phyloP scores from a whole-genome alignment of 2,797 vertebrate genomes.

The Pipistrellus pipistrellus region DNA sequence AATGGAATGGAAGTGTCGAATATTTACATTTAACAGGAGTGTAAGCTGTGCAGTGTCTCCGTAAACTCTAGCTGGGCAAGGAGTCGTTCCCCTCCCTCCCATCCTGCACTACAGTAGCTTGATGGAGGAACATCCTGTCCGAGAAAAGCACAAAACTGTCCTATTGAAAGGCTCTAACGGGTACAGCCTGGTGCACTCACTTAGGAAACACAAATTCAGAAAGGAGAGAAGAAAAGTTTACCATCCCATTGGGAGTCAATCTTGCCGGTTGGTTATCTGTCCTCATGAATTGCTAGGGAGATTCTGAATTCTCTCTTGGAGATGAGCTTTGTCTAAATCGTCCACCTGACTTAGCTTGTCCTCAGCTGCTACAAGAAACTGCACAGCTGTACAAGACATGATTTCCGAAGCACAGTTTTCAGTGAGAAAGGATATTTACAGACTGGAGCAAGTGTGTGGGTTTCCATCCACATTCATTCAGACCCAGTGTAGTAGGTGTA shows the following conservation, averaged over 20 bases:
- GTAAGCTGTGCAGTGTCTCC: constrained; percentile 90
- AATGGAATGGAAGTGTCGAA: constrained; percentile 90
- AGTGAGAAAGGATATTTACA: constrained; percentile 80
- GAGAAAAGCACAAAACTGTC: constrained; percentile 81
- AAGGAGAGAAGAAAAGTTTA: constrained; percentile 79
- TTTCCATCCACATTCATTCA: constrained; percentile 69
- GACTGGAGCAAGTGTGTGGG: constrained; percentile 71
- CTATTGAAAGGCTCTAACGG: constrained; percentile 77
- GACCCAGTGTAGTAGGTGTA: constrained; percentile 60
- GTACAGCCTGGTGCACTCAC: constrained; percentile 83
- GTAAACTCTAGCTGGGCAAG: constrained; percentile 90
- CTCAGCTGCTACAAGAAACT: constrained; percentile 82
- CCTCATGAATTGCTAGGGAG: constrained; percentile 70
- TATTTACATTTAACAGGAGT: constrained; percentile 92
- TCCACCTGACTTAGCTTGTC: constrained; percentile 62
- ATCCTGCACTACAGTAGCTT: constrained; percentile 77
- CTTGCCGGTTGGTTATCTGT: constrained; percentile 78
- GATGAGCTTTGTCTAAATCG: constrained; percentile 59
- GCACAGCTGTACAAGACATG: constrained; percentile 82
- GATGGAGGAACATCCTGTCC: constrained; percentile 86
- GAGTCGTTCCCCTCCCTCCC: constrained; percentile 78
- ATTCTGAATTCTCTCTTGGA: constrained; percentile 52
- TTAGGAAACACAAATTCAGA: constrained; percentile 84
- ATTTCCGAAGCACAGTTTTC: constrained; percentile 75
- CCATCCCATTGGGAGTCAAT: constrained; percentile 85